Percentiles rank a stretch among this genome's conserved stretches.
These are phyloP conservation scores for Nylanderia fulva DNA, from an alignment of 1,140 invertebrate genomes.

Conservation along the genomic window DNA sequence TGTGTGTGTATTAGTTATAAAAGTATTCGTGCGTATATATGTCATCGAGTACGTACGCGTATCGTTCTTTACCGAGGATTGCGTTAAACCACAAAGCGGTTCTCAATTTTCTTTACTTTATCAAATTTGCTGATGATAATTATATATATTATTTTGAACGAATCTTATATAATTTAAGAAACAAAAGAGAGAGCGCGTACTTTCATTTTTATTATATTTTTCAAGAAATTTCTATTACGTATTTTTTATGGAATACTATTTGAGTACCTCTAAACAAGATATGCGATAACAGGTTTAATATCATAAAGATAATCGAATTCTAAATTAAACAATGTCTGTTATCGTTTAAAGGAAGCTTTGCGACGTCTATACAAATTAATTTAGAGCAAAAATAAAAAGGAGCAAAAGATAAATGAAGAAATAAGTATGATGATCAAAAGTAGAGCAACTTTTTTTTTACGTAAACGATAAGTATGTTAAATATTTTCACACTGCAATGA, in stretches of 20 bases:
- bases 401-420: not conserved
- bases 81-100: constrained; percentile 4
- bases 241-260: not conserved
- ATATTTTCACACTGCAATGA: not conserved
- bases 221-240: not conserved
- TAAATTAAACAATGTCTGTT: not conserved
- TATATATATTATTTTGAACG: not conserved
- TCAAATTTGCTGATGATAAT: not conserved
- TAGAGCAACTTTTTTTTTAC: not conserved
- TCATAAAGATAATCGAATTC: constrained; percentile 14
- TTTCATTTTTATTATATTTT: not conserved
- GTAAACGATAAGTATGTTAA: constrained; percentile 25
- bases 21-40: not conserved
- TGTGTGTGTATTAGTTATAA: too few relatives aligned
- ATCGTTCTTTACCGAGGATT: constrained; percentile 28
- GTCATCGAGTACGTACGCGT: not conserved
- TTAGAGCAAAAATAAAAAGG: not conserved
- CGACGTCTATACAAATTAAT: not conserved
- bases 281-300: constrained; percentile 8
- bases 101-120: not conserved
- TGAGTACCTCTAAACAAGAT: not conserved
- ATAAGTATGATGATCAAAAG: not conserved
- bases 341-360: not conserved
- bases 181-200: not conserved
- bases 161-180: not conserved